Base-by-base conservation (phyloP, 2,888 invertebrate genomes). In the Ecliptopera silaceata region DNA sequence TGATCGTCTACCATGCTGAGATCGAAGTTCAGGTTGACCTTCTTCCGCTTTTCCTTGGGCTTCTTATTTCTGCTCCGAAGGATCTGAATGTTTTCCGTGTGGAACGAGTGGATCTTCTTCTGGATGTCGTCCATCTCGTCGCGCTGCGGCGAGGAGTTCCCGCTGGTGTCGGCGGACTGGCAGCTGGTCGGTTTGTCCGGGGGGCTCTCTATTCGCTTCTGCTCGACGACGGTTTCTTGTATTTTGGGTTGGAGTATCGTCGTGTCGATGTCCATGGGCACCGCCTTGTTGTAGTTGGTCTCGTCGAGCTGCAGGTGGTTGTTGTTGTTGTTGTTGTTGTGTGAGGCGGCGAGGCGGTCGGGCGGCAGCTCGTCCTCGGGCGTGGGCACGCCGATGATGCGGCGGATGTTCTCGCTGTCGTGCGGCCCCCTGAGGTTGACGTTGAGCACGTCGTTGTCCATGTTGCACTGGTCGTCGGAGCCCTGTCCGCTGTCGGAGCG, bases 111-210 rank as follows among this genome's bases (percentile, higher is more conserved):
- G 61, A 93, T 87, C 64, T 93, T 93, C 68, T 93, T 93, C 70
- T 93, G 93, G 51, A 93, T 93, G 67, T 93, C 93, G 64, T 92
- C 92, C 85, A 93, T 92, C 68, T 93, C 93, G 68, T 93, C 91
- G 4, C 88, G 79, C 46, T 90, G 87, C 0, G 91, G 92, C 0
- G 91, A 91, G 0, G 91, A 91, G 68, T 88, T 88, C 2, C 91
- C 90, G 66, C 91, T 91, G 3, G 91, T 91, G 67, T 91, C 91
- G 0, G 89, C 88, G 0, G 87, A 87, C 52, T 86, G 87, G 10
- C 86, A 83, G 62, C 87, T 85, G 64, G 83, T 79, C 1, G 79
- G 69, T 61, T 88, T 88, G 18, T 89, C 88, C 45, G 69, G 81
- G 0, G 88, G 87, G 53, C 87, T 87, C 15, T 83, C 87, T 20